phyloP scores from a whole-genome alignment of 2,797 vertebrate genomes.

The Eleutherodactylus coqui region DNA sequence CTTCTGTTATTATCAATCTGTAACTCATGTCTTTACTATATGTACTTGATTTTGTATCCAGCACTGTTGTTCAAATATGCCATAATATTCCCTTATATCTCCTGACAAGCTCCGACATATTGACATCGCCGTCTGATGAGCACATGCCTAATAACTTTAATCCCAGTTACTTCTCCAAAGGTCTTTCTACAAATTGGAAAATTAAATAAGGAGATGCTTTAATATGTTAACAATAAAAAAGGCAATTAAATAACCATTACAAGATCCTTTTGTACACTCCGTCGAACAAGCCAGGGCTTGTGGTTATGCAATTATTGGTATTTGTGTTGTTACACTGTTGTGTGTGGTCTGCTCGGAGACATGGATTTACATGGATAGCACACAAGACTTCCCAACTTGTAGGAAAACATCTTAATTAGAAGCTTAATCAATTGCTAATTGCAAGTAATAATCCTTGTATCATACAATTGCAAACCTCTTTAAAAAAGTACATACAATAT shows the following conservation, averaged over 20 bases:
- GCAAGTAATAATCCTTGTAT: background rate
- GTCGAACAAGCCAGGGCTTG: conserved; percentile 26
- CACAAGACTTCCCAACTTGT: background rate
- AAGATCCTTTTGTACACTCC: conserved; percentile 19
- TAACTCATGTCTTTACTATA: conserved; percentile 27
- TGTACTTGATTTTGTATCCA: conserved; percentile 42
- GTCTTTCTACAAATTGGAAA: conserved; percentile 60
- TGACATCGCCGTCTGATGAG: conserved; percentile 21
- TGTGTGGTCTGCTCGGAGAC: conserved; percentile 48
- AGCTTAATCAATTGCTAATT: background rate
- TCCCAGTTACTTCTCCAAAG: conserved; percentile 39
- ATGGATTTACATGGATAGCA: conserved; percentile 20
- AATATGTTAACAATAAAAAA: conserved; percentile 34
- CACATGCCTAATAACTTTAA: conserved; percentile 42
- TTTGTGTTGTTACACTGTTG: conserved; percentile 35
- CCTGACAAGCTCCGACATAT: conserved; percentile 46
- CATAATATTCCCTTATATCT: conserved; percentile 29
- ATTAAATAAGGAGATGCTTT: conserved; percentile 41
- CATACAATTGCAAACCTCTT: background rate
- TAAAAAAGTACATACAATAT: background rate
- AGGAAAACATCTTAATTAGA: background rate
- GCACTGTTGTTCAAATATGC: conserved; percentile 50
- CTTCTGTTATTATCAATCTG: conserved; percentile 26
- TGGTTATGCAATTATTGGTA: conserved; percentile 38
- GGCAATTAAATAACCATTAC: conserved; percentile 51